Percentiles rank a stretch among this genome's conserved stretches.
Conservation (phyloP, 2,797 vertebrate species). For the Mormyrops boulengeri region DNA sequence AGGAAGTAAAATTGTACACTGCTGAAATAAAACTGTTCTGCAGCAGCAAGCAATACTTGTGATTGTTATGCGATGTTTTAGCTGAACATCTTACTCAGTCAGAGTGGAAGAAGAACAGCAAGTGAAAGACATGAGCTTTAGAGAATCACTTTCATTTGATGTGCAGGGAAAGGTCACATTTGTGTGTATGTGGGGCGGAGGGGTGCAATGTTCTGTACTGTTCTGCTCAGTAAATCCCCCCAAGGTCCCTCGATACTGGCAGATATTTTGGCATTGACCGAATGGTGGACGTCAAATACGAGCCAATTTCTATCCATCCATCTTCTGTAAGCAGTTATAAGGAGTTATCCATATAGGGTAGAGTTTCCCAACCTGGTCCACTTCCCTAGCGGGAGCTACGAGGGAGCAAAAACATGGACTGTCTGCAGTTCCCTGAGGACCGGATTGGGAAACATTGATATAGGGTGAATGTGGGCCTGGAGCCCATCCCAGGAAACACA, state of each 20-base stretch:
- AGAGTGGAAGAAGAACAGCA: not conserved
- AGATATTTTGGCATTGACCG: not conserved
- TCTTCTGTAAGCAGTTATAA: not conserved
- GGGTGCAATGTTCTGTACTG: not conserved
- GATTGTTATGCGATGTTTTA: not conserved
- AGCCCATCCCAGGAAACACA: not conserved
- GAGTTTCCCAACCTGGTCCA: not conserved
- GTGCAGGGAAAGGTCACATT: not conserved
- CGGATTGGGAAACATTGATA: not conserved
- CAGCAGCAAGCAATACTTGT: not conserved
- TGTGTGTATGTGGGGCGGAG: not conserved
- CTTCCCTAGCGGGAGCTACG: not conserved
- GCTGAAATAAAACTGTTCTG: not conserved
- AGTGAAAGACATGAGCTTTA: not conserved
- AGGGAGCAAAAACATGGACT: not conserved
- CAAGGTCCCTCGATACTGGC: not conserved
- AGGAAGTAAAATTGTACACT: conserved; percentile 21
- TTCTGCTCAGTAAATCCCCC: not conserved
- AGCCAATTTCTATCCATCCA: not conserved
- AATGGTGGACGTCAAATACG: not conserved
- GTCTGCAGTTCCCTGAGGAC: not conserved
- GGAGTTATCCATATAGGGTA: not conserved
- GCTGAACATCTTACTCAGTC: not conserved
- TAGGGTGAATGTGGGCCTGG: not conserved
- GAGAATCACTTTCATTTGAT: not conserved